Conservation (phyloP, 2,113 vertebrate species). For the Myotis brandtii region DNA sequence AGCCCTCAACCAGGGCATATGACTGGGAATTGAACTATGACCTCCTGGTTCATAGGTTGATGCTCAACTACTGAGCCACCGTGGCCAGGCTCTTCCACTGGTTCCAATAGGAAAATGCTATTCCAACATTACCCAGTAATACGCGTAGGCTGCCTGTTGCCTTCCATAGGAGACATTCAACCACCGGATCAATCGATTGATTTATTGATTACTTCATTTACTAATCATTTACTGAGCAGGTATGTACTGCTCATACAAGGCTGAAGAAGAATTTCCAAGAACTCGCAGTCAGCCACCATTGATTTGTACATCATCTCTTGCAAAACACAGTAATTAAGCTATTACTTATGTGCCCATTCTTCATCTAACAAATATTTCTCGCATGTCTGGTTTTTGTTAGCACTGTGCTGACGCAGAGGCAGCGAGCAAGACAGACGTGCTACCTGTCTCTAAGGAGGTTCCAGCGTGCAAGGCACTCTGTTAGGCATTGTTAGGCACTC, state of each 20-base stretch:
- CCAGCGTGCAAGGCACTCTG: too few relatives aligned
- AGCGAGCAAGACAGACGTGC: background rate
- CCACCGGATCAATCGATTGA: background rate
- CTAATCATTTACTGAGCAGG: background rate
- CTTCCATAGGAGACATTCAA: background rate
- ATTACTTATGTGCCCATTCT: background rate
- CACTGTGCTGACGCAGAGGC: background rate
- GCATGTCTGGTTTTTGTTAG: background rate
- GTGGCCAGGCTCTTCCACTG: background rate
- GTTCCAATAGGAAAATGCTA: background rate
- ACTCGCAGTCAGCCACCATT: background rate
- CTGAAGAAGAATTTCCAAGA: background rate
- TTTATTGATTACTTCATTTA: background rate
- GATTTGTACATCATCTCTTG: conserved; percentile 21
- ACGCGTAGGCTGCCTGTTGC: background rate
- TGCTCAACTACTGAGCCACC: too few relatives aligned
- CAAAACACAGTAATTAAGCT: background rate
- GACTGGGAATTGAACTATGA: too few relatives aligned
- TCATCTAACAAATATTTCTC: background rate
- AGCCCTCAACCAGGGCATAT: too few relatives aligned
- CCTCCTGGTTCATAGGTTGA: too few relatives aligned
- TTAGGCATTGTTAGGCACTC: background rate
- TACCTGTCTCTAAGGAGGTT: background rate
- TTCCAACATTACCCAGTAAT: background rate
- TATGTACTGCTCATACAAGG: background rate